Conservation (phyloP, 1,140 invertebrate species). For the Coptotermes formosanus region DNA sequence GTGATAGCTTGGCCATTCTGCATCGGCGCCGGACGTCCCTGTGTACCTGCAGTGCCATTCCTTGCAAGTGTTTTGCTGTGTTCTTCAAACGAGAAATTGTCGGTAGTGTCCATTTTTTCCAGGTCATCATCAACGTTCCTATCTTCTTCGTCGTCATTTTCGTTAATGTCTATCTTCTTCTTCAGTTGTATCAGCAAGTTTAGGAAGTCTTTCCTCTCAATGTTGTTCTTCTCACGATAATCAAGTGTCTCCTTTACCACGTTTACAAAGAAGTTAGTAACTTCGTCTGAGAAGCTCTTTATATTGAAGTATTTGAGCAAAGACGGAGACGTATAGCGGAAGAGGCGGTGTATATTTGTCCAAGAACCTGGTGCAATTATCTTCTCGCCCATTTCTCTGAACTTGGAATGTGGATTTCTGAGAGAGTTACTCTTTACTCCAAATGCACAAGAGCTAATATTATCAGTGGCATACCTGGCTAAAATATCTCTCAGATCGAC, state of each 20-base stretch:
- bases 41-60: not conserved
- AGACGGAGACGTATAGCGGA: conserved; percentile 27
- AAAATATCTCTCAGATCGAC: conserved; percentile 51
- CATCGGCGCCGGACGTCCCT: not conserved
- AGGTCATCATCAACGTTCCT: not conserved
- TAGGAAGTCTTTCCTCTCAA: conserved; percentile 55
- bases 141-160: conserved; percentile 26
- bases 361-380: conserved; percentile 39
- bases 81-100: not conserved
- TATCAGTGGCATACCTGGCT: conserved; percentile 53
- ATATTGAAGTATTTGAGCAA: conserved; percentile 24
- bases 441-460: conserved; percentile 58
- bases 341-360: conserved; percentile 38
- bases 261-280: conserved; percentile 49
- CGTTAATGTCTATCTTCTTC: conserved; percentile 25
- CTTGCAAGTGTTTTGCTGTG: not conserved
- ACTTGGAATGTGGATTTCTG: conserved; percentile 51
- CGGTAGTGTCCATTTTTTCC: not conserved
- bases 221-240: conserved; percentile 49
- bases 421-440: conserved; percentile 56
- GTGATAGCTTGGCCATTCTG: not conserved
- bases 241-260: conserved; percentile 49
- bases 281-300: conserved; percentile 20
- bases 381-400: conserved; percentile 48
- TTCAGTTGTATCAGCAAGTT: conserved; percentile 49